phyloP scores from a whole-genome alignment of 2,113 vertebrate genomes.

The Anthoscopus minutus region DNA sequence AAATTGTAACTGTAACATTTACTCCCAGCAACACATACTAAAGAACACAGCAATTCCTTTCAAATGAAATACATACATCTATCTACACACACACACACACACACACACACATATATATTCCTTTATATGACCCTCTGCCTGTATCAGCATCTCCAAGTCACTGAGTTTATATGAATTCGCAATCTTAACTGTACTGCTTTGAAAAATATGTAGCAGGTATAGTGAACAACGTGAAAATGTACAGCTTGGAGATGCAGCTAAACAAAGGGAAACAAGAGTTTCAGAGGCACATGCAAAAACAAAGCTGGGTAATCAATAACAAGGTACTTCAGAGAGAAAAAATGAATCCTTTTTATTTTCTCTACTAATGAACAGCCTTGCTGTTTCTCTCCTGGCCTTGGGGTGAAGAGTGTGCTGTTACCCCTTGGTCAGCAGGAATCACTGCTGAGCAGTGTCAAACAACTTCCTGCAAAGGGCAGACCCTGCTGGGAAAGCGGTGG shows the following conservation, averaged over 20 bases:
- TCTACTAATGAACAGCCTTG: not conserved
- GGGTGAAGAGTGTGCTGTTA: not conserved
- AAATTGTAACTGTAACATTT: not conserved
- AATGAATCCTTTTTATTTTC: not conserved
- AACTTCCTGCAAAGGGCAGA: not conserved
- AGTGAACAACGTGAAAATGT: not conserved
- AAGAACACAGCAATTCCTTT: not conserved
- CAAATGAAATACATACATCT: not conserved
- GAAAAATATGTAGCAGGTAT: not conserved
- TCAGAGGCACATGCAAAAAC: not conserved
- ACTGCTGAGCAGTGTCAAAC: not conserved
- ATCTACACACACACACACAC: accelerated
- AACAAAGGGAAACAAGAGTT: not conserved
- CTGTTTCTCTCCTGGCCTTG: not conserved
- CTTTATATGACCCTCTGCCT: not conserved
- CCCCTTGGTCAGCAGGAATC: not conserved
- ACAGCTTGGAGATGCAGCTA: not conserved
- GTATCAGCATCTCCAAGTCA: not conserved
- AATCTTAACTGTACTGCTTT: not conserved
- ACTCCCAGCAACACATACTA: not conserved
- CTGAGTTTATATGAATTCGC: not conserved
- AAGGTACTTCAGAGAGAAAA: not conserved
- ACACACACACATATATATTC: not conserved
- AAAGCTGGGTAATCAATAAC: not conserved
- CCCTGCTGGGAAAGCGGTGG: not conserved